Conservation (phyloP, 2,888 invertebrate species). For the Eurytoma adleriae region DNA sequence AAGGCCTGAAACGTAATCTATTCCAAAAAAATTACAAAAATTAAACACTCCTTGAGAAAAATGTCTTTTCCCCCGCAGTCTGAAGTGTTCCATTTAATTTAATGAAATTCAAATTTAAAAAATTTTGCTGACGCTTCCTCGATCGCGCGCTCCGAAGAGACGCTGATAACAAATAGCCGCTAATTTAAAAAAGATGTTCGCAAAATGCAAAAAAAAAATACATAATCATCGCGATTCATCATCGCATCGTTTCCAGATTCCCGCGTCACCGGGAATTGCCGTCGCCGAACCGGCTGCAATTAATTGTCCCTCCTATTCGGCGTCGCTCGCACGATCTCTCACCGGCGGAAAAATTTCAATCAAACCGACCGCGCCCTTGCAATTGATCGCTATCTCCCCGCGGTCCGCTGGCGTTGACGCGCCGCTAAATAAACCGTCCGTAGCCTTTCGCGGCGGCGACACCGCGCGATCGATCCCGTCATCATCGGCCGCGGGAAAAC, state of each 20-base stretch:
- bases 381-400: constrained; percentile 25
- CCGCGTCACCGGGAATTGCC: too few relatives aligned
- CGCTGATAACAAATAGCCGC: too few relatives aligned
- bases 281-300: background rate
- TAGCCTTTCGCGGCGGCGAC: background rate
- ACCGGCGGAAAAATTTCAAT: constrained; percentile 27
- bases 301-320: background rate
- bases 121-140: too few relatives aligned
- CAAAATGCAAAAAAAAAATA: background rate
- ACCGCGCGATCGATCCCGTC: constrained; percentile 25
- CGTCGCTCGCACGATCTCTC: background rate
- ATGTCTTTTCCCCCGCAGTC: too few relatives aligned
- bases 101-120: too few relatives aligned
- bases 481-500: constrained; percentile 3
- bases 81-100: too few relatives aligned
- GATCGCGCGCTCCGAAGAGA: too few relatives aligned
- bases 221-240: background rate
- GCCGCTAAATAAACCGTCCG: constrained; percentile 26
- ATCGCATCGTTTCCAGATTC: background rate
- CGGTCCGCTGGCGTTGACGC: constrained; percentile 22
- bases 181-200: too few relatives aligned
- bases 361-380: constrained; percentile 3
- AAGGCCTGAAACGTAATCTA: too few relatives aligned
- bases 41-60: too few relatives aligned
- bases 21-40: too few relatives aligned